These are phyloP conservation scores for Chrysogorgia sp. DNA, from an alignment of 92 coral and sea anemone species.

Conservation along the genomic window DNA sequence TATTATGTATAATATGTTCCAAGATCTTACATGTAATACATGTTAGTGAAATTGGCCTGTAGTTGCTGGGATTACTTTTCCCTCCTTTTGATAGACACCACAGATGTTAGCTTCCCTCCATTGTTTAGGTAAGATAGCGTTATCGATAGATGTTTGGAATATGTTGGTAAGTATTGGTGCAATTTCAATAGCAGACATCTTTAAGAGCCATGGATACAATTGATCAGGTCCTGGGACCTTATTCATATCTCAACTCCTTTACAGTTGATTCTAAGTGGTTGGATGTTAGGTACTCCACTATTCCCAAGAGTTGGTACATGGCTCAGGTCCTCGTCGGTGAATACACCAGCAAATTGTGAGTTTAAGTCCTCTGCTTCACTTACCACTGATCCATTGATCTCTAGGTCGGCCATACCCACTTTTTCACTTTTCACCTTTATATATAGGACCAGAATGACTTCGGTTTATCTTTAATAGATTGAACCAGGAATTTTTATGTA, in stretches of 20 bases:
- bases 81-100: slow-evolving; percentile 60
- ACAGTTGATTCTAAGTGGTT: slow-evolving; percentile 47
- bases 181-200: slow-evolving; percentile 60
- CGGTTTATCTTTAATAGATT: too few relatives aligned
- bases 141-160: slow-evolving; percentile 56
- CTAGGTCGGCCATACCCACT: slow-evolving; percentile 50
- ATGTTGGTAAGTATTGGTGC: slow-evolving; percentile 56
- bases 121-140: slow-evolving; percentile 53
- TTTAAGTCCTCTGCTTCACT: slow-evolving; percentile 53
- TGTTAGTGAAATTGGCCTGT: slow-evolving; percentile 47
- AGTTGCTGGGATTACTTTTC: slow-evolving; percentile 55
- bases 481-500: too few relatives aligned
- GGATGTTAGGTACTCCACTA: slow-evolving; percentile 42
- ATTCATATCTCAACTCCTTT: slow-evolving; percentile 49
- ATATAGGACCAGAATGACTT: too few relatives aligned
- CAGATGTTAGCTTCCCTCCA: slow-evolving; percentile 54
- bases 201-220: slow-evolving; percentile 50
- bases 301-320: slow-evolving; percentile 43
- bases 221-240: slow-evolving; percentile 61
- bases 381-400: slow-evolving; percentile 41
- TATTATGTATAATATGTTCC: too few relatives aligned
- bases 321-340: slow-evolving; percentile 48
- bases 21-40: too few relatives aligned
- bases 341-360: slow-evolving; percentile 44
- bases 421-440: too few relatives aligned